A percentile compares a stretch with the other conserved stretches of the same genome.
phyloP scores from a whole-genome alignment of 2,113 vertebrate species.

The Gavia stellata region DNA sequence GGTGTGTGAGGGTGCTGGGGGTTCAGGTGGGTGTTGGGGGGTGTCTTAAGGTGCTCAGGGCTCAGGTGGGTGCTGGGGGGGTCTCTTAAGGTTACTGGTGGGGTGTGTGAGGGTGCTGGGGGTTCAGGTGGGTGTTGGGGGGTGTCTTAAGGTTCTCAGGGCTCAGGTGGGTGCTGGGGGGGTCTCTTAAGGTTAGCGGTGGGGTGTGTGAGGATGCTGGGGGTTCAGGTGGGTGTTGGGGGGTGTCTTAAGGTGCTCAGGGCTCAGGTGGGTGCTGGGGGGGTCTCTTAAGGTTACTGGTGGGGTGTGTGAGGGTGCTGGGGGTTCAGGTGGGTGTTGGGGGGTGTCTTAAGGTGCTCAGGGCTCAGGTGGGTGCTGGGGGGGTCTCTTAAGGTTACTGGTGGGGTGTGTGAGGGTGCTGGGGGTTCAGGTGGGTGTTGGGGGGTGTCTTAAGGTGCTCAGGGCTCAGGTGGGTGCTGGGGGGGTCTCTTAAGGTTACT shows the following conservation, averaged over 20 bases:
- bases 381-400: not conserved
- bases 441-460: no score
- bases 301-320: not conserved
- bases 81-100: not conserved
- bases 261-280: not conserved
- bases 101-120: no score
- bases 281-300: no score
- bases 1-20: not conserved
- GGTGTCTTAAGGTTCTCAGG: no score
- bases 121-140: not conserved
- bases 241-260: not conserved
- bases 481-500: not conserved
- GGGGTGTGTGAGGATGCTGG: not conserved
- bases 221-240: not conserved
- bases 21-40: not conserved
- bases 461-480: no score
- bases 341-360: not conserved
- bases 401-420: no score
- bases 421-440: not conserved
- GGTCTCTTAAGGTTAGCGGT: not conserved
- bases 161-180: no score
- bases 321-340: not conserved
- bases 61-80: not conserved
- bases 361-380: not conserved
- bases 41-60: not conserved